These are phyloP conservation scores for Epinotia bilunana DNA, from an alignment of 2,888 invertebrate genomes.

Conservation along the genomic window DNA sequence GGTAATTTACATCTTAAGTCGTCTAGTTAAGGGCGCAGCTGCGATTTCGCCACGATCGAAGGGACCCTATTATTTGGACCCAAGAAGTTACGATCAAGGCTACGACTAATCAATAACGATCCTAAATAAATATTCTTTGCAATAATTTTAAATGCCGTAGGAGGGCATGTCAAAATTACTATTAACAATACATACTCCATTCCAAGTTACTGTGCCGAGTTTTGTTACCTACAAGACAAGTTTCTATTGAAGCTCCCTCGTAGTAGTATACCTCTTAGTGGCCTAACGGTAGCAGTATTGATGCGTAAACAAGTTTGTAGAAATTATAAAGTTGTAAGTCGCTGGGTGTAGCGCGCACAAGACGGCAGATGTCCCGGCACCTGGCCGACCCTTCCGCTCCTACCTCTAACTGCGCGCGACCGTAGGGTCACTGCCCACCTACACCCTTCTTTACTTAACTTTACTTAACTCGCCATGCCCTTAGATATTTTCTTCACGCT, in stretches of 20 bases:
- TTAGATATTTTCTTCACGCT: slow-evolving; percentile 60
- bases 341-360: slow-evolving; percentile 64
- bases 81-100: slow-evolving; percentile 61
- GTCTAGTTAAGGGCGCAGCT: slow-evolving; percentile 80
- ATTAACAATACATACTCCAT: slow-evolving; percentile 12
- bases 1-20: slow-evolving; percentile 84
- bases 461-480: slow-evolving; percentile 56
- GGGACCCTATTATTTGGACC: slow-evolving; percentile 61
- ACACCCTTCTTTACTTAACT: slow-evolving; percentile 63
- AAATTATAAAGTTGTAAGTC: slow-evolving; percentile 57
- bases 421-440: slow-evolving; percentile 81
- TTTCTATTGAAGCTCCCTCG: slow-evolving; percentile 35
- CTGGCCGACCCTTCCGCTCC: slow-evolving; percentile 82
- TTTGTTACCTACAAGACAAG: slow-evolving; percentile 26
- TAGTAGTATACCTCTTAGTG: slow-evolving; percentile 18
- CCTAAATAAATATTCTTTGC: slow-evolving; percentile 44
- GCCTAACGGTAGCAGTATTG: slow-evolving; percentile 68
- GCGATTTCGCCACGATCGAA: slow-evolving; percentile 69
- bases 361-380: slow-evolving; percentile 82
- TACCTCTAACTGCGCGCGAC: slow-evolving; percentile 55
- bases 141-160: slow-evolving; percentile 49
- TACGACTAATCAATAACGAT: slow-evolving; percentile 64
- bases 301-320: slow-evolving; percentile 67
- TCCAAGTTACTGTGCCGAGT: slow-evolving; percentile 15
- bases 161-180: slow-evolving; percentile 40